These are phyloP conservation scores for Zaprionus africanus DNA, from an alignment of 1,140 invertebrate genomes.

Conservation along the genomic window DNA sequence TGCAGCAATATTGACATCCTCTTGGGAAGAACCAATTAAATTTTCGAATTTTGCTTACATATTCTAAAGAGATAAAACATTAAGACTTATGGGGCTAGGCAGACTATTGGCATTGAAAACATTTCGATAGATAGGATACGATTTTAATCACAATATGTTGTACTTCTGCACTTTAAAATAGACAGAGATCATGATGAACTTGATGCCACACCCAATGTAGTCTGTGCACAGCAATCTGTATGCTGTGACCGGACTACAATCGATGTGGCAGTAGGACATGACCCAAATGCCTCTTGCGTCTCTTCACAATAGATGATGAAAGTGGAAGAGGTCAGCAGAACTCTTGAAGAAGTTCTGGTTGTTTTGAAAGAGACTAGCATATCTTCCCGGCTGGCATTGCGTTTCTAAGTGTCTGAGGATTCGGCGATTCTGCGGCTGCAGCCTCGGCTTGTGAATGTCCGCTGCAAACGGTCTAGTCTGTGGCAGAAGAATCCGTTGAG, in stretches of 20 bases:
- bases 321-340: neutral
- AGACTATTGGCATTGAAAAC: neutral
- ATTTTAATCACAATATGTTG: neutral
- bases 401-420: neutral
- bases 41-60: neutral
- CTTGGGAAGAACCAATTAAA: neutral
- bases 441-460: neutral
- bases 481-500: neutral
- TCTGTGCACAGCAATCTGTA: neutral
- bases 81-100: neutral
- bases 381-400: neutral
- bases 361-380: neutral
- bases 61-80: neutral
- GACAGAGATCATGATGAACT: neutral
- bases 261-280: neutral
- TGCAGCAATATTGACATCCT: neutral
- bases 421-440: neutral
- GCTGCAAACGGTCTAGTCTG: neutral
- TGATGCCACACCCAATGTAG: constrained; percentile 12
- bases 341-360: neutral
- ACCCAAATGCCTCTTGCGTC: neutral
- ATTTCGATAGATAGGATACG: neutral
- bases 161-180: neutral
- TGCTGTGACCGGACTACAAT: constrained; percentile 8
- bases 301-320: neutral